These are phyloP conservation scores for Australoheros scitulus DNA, from an alignment of 2,113 vertebrate species.

Conservation along the genomic window DNA sequence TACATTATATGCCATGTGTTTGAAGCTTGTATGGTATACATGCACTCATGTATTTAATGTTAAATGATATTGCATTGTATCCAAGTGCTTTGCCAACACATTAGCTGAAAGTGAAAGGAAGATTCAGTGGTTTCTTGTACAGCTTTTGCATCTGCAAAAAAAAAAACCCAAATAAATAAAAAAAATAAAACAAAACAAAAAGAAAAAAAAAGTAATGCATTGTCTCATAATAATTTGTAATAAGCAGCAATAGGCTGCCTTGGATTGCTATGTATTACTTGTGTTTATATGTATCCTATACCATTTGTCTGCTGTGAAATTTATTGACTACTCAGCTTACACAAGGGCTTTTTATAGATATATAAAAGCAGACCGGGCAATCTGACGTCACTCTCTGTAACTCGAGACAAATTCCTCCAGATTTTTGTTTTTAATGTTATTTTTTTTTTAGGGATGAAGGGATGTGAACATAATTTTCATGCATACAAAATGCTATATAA, in stretches of 20 bases:
- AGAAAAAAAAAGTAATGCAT: constrained; percentile 48
- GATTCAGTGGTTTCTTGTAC: constrained; percentile 66
- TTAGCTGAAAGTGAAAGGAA: constrained; percentile 58
- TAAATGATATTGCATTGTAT: constrained; percentile 74
- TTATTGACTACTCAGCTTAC: constrained; percentile 77
- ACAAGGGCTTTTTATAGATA: constrained; percentile 82
- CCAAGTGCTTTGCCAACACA: constrained; percentile 76
- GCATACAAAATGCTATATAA: constrained; percentile 67
- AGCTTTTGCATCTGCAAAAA: constrained; percentile 74
- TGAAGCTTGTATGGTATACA: constrained; percentile 71
- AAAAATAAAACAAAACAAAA: constrained; percentile 31
- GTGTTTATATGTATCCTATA: constrained; percentile 80
- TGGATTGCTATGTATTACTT: constrained; percentile 75
- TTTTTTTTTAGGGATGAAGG: constrained; percentile 56
- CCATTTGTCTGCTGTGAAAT: constrained; percentile 77
- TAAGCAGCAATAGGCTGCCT: constrained; percentile 70
- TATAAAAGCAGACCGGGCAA: constrained; percentile 73
- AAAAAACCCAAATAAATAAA: constrained; percentile 37
- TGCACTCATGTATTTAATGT: constrained; percentile 73
- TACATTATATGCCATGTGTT: constrained; percentile 59
- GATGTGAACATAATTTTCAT: constrained; percentile 63
- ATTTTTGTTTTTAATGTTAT: constrained; percentile 37
- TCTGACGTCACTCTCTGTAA: constrained; percentile 64
- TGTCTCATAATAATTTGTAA: constrained; percentile 75
- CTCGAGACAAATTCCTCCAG: constrained; percentile 58